Evolutionary conservation across 2,797 vertebrate genomes (phyloP), one percentile per base, ranked within the genome.

Genomic region (Alfaro cultratus): DNA sequence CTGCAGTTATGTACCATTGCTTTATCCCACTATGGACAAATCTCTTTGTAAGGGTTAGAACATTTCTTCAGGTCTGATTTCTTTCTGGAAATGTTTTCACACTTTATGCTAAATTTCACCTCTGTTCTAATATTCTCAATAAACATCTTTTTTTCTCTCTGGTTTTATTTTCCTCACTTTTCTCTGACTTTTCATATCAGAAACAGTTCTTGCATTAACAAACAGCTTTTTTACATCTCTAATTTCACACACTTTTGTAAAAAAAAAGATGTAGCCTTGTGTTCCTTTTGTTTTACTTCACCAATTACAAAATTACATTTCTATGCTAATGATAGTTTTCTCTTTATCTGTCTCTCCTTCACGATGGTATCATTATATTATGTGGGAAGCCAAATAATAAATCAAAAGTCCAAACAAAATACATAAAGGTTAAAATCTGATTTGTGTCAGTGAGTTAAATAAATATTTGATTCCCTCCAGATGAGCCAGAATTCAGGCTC

Each of bases 61-160:
- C 0, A 74, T 74, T 2, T 51, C 11, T 53, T 74, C 46, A 11
- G n/a, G 8, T 31, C 13, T 6, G 12, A 15, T 67, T 47, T 47
- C 21, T 31, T 39, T 74, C 12, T 55, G 21, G 76, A 57, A 26
- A n/a, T 78, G 53, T 86, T 78, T 74, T 77, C 64, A 15, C 72
- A 15, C 71, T 78, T 84, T 77, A 77, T 84, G 62, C 83, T 84
- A 80, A 74, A 67, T 85, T 81, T 90, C 75, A 76, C 62, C 79
- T 2, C 74, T 86, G 80, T 87, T 81, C 41, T 71, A 43, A 71
- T 43, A 77, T 83, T 3, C 86, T 85, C 55, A 94, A 93, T 93
- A 94, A 94, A 75, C 31, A 62, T 51, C 11, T 80, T 86, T 75
- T 39, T 71, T 82, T 80, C 57, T 83, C 46, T 21, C 75, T 78